These are phyloP conservation scores for Caenorhabditis japonica DNA, from an alignment of 2,888 invertebrate genomes.

Conservation along the genomic window DNA sequence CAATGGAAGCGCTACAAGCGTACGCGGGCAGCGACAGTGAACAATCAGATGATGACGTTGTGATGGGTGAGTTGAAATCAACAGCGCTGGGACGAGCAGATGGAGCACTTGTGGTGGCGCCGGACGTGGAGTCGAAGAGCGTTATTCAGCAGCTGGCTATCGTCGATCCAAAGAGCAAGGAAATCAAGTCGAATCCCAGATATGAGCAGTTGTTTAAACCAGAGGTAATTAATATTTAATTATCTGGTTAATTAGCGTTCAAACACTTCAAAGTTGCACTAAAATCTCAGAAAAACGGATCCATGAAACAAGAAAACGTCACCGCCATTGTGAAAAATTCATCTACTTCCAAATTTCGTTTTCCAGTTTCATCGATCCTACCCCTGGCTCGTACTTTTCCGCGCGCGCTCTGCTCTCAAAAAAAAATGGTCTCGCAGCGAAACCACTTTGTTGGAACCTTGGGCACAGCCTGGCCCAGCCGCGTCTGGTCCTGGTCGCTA, in stretches of 20 bases:
- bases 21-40: conserved; percentile 55
- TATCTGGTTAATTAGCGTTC: too few relatives aligned
- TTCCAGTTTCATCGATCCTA: too few relatives aligned
- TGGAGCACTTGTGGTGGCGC: conserved; percentile 53
- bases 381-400: too few relatives aligned
- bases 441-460: too few relatives aligned
- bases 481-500: too few relatives aligned
- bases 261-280: too few relatives aligned
- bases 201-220: conserved; percentile 95
- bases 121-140: conserved; percentile 59
- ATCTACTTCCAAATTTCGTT: neutral
- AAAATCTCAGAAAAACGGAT: too few relatives aligned
- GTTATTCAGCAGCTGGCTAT: conserved; percentile 59
- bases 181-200: conserved; percentile 90
- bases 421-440: too few relatives aligned
- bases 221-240: conserved; percentile 51
- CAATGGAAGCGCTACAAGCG: conserved; percentile 58
- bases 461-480: too few relatives aligned
- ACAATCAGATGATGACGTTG: conserved; percentile 46
- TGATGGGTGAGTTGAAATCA: conserved; percentile 23
- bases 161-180: conserved; percentile 86
- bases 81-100: neutral
- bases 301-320: too few relatives aligned
- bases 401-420: too few relatives aligned
- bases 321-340: neutral